A percentile compares a stretch with the other conserved stretches of the same genome.
These are phyloP conservation scores for Elachura formosa DNA, from an alignment of 2,113 vertebrate species.

Conservation along the genomic window DNA sequence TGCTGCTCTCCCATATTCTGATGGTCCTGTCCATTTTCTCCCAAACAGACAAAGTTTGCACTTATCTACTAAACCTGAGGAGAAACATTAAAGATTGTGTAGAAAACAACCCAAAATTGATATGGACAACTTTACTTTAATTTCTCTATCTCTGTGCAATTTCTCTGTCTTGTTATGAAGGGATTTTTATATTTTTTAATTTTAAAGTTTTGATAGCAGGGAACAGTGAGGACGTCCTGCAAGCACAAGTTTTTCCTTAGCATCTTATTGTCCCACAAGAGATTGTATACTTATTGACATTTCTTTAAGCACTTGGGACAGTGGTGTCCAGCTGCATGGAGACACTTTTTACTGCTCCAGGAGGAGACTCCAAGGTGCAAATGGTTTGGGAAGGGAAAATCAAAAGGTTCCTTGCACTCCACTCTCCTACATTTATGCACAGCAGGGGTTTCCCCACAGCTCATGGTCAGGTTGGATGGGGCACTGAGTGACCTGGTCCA, in stretches of 20 bases:
- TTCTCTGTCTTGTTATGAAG: not conserved
- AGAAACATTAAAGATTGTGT: not conserved
- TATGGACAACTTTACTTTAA: not conserved
- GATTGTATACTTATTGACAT: not conserved
- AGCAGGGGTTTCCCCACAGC: not conserved
- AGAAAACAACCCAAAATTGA: not conserved
- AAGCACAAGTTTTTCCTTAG: not conserved
- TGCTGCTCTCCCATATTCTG: not conserved
- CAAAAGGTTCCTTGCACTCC: not conserved
- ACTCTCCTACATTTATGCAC: accelerated
- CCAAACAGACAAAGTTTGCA: not conserved
- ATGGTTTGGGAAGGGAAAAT: not conserved
- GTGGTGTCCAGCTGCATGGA: not conserved
- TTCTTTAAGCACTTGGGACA: not conserved
- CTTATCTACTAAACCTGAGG: not conserved
- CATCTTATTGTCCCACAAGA: not conserved
- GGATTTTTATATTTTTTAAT: not conserved
- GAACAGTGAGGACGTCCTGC: not conserved
- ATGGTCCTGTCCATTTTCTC: not conserved
- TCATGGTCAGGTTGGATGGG: not conserved
- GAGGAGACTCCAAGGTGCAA: not conserved
- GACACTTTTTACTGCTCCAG: not conserved
- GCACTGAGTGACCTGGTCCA: not conserved
- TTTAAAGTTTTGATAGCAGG: not conserved
- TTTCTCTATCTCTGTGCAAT: no score